Evolutionary conservation across 2,797 vertebrate species (phyloP), one percentile per base, ranked within the genome.

Genomic region (Eurystomus glaucurus): DNA sequence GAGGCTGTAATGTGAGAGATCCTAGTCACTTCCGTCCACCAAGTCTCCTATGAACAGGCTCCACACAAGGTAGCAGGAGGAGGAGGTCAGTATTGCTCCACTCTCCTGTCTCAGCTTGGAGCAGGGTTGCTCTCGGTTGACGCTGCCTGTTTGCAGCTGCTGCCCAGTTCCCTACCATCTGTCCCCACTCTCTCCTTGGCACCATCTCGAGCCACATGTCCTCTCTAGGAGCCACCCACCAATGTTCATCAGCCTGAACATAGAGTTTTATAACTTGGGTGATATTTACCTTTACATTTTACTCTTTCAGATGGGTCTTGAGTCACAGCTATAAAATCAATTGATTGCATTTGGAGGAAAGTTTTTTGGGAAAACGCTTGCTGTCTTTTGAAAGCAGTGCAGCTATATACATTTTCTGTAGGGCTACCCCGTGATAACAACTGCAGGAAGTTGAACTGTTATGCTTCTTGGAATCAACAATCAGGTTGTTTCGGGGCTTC

Each of bases 321-420:
- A 66, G 17, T 62, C 51, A 39, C 10, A 74, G 21, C 31, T 70
- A 3, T 62, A 51, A 66, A 82, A 48, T 46, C 6, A 54, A 8
- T n/a, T 13, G 4, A 39, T 58, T 89, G 21, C 5, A 5, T 61
- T 72, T 93, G 26, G 22, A 62, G 46, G 33, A 57, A 58, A 37
- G 6, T 18, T 18, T 22, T 31, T 5, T 4, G 4, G 48, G 62
- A 1, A 16, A 81, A 70, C 50, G 5, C 16, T 60, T 64, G 6
- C 69, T 43, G 9, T 50, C 11, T 31, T 58, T 82, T 85, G 28
- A 62, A 89, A 66, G 8, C 26, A 46, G 14, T 39, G 26, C 46
- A 69, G 7, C n/a, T 64, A 9, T 0, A 1, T 25, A 2, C 2
- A 1, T 82, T 58, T 94, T 70, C 55, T 61, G 0, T 28, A 54